Evolutionary conservation across 2,888 invertebrate species (phyloP), one percentile per base, ranked within the genome.

Genomic region (Eueremaeus valkanovi): DNA sequence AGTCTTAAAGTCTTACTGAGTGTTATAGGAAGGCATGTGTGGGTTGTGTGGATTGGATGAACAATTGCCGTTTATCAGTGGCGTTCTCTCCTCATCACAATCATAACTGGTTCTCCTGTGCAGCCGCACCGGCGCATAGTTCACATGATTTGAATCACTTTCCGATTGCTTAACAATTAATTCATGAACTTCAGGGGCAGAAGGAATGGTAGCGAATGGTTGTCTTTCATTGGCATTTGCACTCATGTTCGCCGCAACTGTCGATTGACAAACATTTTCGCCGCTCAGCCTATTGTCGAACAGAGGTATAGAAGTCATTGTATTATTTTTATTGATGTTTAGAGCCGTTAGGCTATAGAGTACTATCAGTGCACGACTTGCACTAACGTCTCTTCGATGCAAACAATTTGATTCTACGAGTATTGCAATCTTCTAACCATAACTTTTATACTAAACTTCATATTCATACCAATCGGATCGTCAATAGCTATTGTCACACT

Each of bases 31-130:
- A 36, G 63, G 61, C 61, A 61, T 27, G 16, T 31, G 18, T 9
- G 49, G 24, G 6, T 16, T 55, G 55, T 55, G 63, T n/a, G 63
- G 36, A 66, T 66, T 66, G 63, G 63, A 66, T 66, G 63, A 66
- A 66, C 36, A 66, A 66, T 66, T 66, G 63, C 63, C 63, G 36
- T 66, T 66, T 66, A 66, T 66, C 63, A 66, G 63, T 66, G 63
- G 63, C 11, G 33, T 33, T 66, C 63, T 66, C 36, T 66, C 63
- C 36, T 66, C 55, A 55, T 55, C n/a, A 24, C 21, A 36, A 1
- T 36, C 36, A 66, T 66, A 66, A 66, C 63, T 40, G 24, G 45
- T 45, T 45, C 45, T 45, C 16, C 18, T 13, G 45, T 45, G 45
- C 16, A 3, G 45, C 21, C 36, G 63, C 63, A 66, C 63, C 63